Percentiles rank a stretch among this genome's conserved stretches.
phyloP scores from a whole-genome alignment of 2,113 vertebrate species.

The Spilogale gracilis region DNA sequence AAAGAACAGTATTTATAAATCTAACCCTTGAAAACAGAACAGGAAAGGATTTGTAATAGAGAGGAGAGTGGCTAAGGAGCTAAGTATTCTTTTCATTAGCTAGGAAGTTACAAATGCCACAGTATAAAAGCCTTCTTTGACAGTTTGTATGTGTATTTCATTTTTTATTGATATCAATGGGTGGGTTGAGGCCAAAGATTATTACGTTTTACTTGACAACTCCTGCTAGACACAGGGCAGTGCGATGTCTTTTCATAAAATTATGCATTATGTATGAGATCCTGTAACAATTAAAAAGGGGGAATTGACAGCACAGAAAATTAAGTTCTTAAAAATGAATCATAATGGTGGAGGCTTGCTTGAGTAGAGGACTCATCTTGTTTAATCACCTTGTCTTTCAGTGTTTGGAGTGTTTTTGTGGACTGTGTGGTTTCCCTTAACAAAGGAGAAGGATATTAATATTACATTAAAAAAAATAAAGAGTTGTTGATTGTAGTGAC shows the following conservation, averaged over 20 bases:
- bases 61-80: not conserved
- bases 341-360: conserved; percentile 53
- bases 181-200: conserved; percentile 31
- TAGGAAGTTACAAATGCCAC: not conserved
- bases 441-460: not conserved
- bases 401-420: not conserved
- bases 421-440: not conserved
- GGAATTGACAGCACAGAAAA: conserved; percentile 70
- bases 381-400: not conserved
- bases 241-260: conserved; percentile 71
- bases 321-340: conserved; percentile 72
- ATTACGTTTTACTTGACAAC: conserved; percentile 59
- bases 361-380: not conserved
- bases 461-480: not conserved
- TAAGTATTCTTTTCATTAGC: not conserved
- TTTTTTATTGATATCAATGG: conserved; percentile 66
- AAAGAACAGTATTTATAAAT: not conserved
- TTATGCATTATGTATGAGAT: conserved; percentile 85
- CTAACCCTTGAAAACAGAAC: not conserved
- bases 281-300: conserved; percentile 80
- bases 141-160: conserved; percentile 43
- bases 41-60: not conserved
- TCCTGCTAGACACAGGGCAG: conserved; percentile 54
- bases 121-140: conserved; percentile 13
- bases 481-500: not conserved